These are phyloP conservation scores for Bradypus variegatus DNA, from an alignment of 2,797 vertebrate species.

Conservation along the genomic window DNA sequence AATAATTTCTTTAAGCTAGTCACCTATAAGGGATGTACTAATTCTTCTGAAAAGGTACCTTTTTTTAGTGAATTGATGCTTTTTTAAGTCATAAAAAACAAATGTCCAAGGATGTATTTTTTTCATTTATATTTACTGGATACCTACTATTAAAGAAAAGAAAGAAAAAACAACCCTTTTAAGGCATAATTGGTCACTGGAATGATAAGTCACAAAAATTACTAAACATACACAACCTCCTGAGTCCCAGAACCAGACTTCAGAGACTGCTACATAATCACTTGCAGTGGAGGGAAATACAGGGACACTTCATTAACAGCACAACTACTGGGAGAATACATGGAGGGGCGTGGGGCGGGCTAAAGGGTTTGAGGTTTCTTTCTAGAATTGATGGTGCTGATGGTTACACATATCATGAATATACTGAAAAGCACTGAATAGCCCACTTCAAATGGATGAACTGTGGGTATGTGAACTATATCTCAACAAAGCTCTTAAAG, in stretches of 20 bases:
- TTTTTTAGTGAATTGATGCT: not conserved
- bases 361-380: too few relatives aligned
- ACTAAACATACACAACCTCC: not conserved
- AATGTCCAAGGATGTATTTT: not conserved
- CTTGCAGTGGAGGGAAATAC: not conserved
- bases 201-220: not conserved
- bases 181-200: not conserved
- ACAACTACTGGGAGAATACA: not conserved
- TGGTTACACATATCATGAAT: too few relatives aligned
- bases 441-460: too few relatives aligned
- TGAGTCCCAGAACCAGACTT: rapidly evolving
- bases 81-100: not conserved
- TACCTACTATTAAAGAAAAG: not conserved
- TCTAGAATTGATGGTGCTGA: too few relatives aligned
- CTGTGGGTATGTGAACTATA: too few relatives aligned
- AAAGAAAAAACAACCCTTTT: not conserved
- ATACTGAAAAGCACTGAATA: too few relatives aligned
- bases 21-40: not conserved
- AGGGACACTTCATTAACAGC: not conserved
- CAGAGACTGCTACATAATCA: rapidly evolving
- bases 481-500: too few relatives aligned
- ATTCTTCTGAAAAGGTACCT: not conserved
- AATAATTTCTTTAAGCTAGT: conserved; percentile 15
- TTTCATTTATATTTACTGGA: not conserved
- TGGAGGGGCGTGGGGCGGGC: too few relatives aligned